Conservation (phyloP, 1,140 invertebrate species). For the Drosophila kanapiae region DNA sequence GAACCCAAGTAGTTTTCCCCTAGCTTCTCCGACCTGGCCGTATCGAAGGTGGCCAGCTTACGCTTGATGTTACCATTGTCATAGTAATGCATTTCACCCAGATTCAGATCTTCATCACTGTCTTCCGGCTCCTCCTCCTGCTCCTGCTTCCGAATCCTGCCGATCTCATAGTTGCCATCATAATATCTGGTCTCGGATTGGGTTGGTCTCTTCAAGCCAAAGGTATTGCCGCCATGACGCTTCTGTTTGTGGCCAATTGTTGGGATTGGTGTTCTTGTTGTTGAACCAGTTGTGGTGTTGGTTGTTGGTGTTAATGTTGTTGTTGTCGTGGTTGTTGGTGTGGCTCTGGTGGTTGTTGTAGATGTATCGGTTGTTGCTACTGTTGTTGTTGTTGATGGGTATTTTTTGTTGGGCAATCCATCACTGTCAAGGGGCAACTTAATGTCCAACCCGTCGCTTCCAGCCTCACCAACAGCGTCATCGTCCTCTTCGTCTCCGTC, state of each 20-base stretch:
- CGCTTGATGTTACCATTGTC: constrained; percentile 29
- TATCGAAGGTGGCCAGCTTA: constrained; percentile 24
- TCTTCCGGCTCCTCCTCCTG: background rate
- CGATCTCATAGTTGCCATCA: constrained; percentile 38
- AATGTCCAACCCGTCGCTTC: constrained; percentile 40
- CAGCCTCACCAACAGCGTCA: no score
- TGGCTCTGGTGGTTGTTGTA: constrained; percentile 13
- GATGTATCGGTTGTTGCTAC: background rate
- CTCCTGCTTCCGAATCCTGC: constrained; percentile 17
- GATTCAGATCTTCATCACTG: constrained; percentile 4
- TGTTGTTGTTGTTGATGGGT: constrained; percentile 17
- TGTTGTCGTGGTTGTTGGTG: constrained; percentile 23
- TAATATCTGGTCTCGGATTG: constrained; percentile 29
- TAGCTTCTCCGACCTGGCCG: constrained; percentile 13
- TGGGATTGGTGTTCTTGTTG: constrained; percentile 6
- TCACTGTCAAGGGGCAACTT: constrained; percentile 65
- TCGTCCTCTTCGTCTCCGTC: background rate
- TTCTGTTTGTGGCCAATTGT: constrained; percentile 59
- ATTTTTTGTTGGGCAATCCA: constrained; percentile 58
- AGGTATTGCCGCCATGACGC: constrained; percentile 44
- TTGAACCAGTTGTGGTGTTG: background rate
- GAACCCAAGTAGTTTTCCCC: constrained; percentile 43
- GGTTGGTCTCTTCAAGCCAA: constrained; percentile 5
- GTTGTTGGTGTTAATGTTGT: constrained; percentile 3
- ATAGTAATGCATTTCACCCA: constrained; percentile 64